Conservation (phyloP, 2,113 vertebrate genomes). For the Deroptyus accipitrinus region DNA sequence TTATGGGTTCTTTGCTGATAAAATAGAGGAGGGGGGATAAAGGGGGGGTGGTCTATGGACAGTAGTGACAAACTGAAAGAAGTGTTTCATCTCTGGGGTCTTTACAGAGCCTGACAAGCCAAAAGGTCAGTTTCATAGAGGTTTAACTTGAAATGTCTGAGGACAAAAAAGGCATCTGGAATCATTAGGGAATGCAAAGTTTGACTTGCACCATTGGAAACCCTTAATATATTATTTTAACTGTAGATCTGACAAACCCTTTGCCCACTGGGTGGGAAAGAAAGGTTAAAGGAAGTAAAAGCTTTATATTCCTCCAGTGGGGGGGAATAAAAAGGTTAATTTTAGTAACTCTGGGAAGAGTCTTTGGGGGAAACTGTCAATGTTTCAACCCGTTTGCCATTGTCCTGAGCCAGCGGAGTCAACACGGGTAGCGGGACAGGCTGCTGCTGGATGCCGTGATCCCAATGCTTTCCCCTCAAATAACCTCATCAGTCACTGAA, state of each 20-base stretch:
- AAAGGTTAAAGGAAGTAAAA: constrained; percentile 46
- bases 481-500: constrained; percentile 36
- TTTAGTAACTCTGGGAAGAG: constrained; percentile 61
- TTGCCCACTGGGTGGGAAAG: constrained; percentile 54
- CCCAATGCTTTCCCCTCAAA: constrained; percentile 22
- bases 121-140: constrained; percentile 55
- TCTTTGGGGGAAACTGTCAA: constrained; percentile 9
- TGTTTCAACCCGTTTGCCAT: constrained; percentile 32
- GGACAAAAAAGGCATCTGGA: constrained; percentile 56
- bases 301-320: constrained; percentile 55
- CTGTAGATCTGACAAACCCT: constrained; percentile 45
- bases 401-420: constrained; percentile 22
- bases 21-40: constrained; percentile 16
- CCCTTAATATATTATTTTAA: constrained; percentile 63
- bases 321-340: constrained; percentile 55
- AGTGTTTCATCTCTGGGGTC: constrained; percentile 53
- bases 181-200: constrained; percentile 66
- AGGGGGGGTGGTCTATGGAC: not conserved
- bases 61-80: constrained; percentile 64
- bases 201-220: constrained; percentile 66
- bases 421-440: not conserved
- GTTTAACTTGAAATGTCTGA: constrained; percentile 32
- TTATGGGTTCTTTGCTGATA: constrained; percentile 74
- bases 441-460: not conserved
- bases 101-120: constrained; percentile 49